phyloP scores from a whole-genome alignment of 2,113 vertebrate species.

The Cebidichthys violaceus region DNA sequence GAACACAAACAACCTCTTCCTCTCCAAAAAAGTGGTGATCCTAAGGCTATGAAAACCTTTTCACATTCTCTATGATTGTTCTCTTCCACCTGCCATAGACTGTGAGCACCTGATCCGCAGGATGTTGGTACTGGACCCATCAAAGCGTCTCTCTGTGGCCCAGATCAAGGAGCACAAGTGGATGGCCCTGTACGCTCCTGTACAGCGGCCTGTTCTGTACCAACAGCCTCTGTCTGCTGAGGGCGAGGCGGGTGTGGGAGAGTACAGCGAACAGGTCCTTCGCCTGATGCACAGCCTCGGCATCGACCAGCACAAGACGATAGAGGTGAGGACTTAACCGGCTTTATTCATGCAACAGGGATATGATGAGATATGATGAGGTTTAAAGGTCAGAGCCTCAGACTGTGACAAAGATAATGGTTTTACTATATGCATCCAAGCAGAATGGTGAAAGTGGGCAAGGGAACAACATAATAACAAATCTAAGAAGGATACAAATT shows the following conservation, averaged over 20 bases:
- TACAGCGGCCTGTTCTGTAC: slow-evolving; percentile 91
- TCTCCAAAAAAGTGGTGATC: not conserved
- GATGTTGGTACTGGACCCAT: slow-evolving; percentile 97
- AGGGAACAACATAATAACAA: not conserved
- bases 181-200: slow-evolving; percentile 94
- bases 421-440: not conserved
- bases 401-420: not conserved
- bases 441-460: not conserved
- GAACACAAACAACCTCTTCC: slow-evolving; percentile 8
- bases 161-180: slow-evolving; percentile 99
- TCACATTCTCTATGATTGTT: slow-evolving; percentile 14
- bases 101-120: slow-evolving; percentile 98
- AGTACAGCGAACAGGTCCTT: slow-evolving; percentile 96
- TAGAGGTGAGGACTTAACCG: slow-evolving; percentile 88
- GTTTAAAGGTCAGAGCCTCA: slow-evolving; percentile 18
- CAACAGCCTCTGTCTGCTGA: slow-evolving; percentile 84
- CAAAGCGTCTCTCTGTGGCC: slow-evolving; percentile 91
- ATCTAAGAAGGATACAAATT: not conserved
- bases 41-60: not conserved
- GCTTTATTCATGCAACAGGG: slow-evolving; percentile 11
- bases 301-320: slow-evolving; percentile 97
- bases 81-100: slow-evolving; percentile 79
- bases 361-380: not conserved
- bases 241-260: slow-evolving; percentile 87
- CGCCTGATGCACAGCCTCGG: slow-evolving; percentile 98